Evolutionary conservation across 2,113 vertebrate species (phyloP).

Genomic region (Misgurnus anguillicaudatus): DNA sequence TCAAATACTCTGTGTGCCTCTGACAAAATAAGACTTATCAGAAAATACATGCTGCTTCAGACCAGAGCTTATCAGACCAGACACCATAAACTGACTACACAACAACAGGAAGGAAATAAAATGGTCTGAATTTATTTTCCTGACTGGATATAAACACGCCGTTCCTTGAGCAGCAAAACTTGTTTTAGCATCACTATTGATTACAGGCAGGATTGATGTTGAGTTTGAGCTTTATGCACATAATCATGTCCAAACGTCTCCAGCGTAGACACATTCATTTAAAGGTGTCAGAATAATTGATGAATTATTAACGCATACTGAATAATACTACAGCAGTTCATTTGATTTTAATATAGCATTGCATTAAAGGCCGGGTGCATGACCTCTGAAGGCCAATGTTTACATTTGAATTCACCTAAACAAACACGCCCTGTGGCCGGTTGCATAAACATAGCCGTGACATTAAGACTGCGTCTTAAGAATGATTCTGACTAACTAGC

Average conservation of each 20-base stretch:
- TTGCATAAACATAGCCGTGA: no score
- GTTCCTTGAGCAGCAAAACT: not conserved
- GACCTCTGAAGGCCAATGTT: no score
- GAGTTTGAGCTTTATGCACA: not conserved
- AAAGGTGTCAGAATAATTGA: not conserved
- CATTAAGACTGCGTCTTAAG: no score
- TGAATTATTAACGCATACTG: not conserved
- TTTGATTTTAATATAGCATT: no score
- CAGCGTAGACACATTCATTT: not conserved
- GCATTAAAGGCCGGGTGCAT: no score
- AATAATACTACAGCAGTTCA: no score
- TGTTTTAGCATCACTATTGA: not conserved
- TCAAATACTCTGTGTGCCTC: not conserved
- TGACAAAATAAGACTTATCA: not conserved
- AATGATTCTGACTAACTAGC: no score
- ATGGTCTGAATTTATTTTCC: slow-evolving; percentile 29
- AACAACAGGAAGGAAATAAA: slow-evolving; percentile 21
- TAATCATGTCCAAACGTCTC: not conserved
- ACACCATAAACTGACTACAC: not conserved
- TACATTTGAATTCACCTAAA: no score
- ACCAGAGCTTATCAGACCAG: slow-evolving; percentile 18
- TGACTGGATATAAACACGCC: not conserved
- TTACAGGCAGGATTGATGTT: slow-evolving; percentile 5
- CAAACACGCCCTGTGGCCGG: no score
- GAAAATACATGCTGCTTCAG: not conserved